phyloP scores from a whole-genome alignment of 2,797 vertebrate genomes.

The Poecilia velifera region DNA sequence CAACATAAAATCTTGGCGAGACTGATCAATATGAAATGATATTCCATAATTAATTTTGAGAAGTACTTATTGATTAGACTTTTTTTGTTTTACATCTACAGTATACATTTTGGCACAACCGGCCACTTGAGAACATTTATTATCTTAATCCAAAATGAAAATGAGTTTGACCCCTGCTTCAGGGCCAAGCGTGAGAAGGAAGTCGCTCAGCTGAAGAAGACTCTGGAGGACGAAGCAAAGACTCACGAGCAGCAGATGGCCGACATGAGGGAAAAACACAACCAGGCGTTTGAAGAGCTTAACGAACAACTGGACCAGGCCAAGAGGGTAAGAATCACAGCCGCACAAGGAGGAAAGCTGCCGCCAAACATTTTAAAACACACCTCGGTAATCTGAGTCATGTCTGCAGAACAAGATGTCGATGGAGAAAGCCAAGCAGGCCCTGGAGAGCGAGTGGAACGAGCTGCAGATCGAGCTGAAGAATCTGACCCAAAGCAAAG shows the following conservation, averaged over 20 bases:
- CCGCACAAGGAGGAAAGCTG: neutral
- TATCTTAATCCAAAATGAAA: no score
- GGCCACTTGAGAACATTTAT: no score
- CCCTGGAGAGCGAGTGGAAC: conserved; percentile 89
- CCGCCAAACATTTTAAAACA: neutral
- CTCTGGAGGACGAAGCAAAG: conserved; percentile 90
- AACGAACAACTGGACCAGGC: conserved; percentile 95
- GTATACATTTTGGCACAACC: no score
- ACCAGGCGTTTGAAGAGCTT: conserved; percentile 92
- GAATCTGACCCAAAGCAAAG: conserved; percentile 88
- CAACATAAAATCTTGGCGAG: no score
- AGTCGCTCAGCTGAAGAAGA: conserved; percentile 90
- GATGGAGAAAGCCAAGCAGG: conserved; percentile 92
- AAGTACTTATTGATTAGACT: no score
- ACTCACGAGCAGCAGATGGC: conserved; percentile 90
- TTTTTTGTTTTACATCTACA: no score
- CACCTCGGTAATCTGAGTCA: conserved; percentile 13
- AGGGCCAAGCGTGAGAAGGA: conserved; percentile 94
- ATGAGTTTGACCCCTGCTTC: neutral
- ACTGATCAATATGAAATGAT: no score
- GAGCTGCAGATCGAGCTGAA: conserved; percentile 93
- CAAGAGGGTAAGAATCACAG: conserved; percentile 83
- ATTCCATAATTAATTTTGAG: no score
- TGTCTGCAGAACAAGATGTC: conserved; percentile 87
- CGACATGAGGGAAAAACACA: conserved; percentile 94